Evolutionary conservation across 2,888 invertebrate genomes (phyloP).

Genomic region (Eurytoma adleriae): DNA sequence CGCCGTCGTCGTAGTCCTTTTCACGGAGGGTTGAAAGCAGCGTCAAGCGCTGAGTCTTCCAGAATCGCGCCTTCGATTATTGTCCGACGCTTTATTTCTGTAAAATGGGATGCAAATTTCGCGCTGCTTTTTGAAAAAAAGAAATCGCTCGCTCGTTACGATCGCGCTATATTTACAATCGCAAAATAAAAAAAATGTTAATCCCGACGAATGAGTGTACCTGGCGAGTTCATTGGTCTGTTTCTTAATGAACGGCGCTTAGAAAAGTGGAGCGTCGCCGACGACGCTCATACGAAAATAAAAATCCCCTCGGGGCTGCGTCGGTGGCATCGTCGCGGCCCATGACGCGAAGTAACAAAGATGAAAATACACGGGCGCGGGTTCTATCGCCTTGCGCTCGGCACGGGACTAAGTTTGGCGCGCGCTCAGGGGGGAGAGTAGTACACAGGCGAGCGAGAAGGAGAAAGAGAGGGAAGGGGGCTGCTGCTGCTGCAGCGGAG

Average conservation of each 20-base stretch:
- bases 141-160: too few species aligned
- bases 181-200: too few species aligned
- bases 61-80: slow-evolving; percentile 10
- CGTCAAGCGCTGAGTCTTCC: slow-evolving; percentile 40
- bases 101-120: background rate
- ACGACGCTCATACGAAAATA: slow-evolving; percentile 25
- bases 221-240: background rate
- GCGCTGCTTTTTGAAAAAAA: too few species aligned
- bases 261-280: slow-evolving; percentile 27
- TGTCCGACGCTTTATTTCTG: background rate
- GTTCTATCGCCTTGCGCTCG: slow-evolving; percentile 13
- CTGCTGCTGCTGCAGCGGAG: background rate
- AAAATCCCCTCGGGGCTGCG: slow-evolving; percentile 9
- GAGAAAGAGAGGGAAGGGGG: slow-evolving; percentile 7
- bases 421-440: slow-evolving; percentile 1
- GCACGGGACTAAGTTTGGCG: slow-evolving; percentile 40
- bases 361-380: slow-evolving; percentile 37
- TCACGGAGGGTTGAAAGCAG: background rate
- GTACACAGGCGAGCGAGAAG: slow-evolving; percentile 15
- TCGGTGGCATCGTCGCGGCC: background rate
- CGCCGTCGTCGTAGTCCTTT: background rate
- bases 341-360: slow-evolving; percentile 26
- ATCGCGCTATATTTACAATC: too few species aligned
- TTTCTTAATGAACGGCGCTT: slow-evolving; percentile 2
- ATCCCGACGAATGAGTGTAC: too few species aligned